Evolutionary conservation across 2,113 vertebrate species (phyloP), one percentile per base, ranked within the genome.

Genomic region (Oncorhynchus masou): DNA sequence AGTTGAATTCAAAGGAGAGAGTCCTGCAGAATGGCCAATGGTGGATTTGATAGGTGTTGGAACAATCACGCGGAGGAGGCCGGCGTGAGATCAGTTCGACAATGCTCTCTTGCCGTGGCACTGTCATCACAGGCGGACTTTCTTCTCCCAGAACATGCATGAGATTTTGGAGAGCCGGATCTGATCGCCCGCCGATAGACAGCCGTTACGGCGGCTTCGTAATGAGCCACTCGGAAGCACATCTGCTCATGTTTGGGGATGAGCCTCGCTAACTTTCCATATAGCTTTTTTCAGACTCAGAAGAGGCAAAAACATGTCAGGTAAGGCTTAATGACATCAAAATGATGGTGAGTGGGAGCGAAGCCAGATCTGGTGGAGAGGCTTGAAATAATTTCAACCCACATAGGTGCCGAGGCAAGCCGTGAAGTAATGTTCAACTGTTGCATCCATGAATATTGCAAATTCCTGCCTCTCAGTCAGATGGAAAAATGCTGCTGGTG

Each of bases 141-240:
- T 74, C 22, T 73, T 24, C 60, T 66, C 79, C 49, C 25, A 80
- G 72, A 60, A 69, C 34, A 78, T 70, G 27, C 49, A 48, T 27
- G 31, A 66, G 79, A 78, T 48, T 66, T 8, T 59, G 48, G 71
- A 45, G 4, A 13, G 31, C 4, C 13, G 4, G 8, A 60, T 22
- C 29, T 16, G 20, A 31, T 31, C 9, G 16, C 70, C 57, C 29
- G 34, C 62, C 11, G 19, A 60, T 68, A 51, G 39, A 84, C 65
- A 57, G 78, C 70, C 62, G 67, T 82, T 74, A 65, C 70, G 15
- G 79, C n/a, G 29, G 11, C 24, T 54, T 69, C 39, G 20, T 76
- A 77, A 86, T 79, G 34, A 79, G 59, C 60, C 73, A 34, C 73
- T 81, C 79, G 80, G 79, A 31, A 75, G 72, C 67, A 71, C 78